Evolutionary conservation across 1,140 invertebrate genomes (phyloP), one percentile per base, ranked within the genome.

Genomic region (Pseudoatta argentina): DNA sequence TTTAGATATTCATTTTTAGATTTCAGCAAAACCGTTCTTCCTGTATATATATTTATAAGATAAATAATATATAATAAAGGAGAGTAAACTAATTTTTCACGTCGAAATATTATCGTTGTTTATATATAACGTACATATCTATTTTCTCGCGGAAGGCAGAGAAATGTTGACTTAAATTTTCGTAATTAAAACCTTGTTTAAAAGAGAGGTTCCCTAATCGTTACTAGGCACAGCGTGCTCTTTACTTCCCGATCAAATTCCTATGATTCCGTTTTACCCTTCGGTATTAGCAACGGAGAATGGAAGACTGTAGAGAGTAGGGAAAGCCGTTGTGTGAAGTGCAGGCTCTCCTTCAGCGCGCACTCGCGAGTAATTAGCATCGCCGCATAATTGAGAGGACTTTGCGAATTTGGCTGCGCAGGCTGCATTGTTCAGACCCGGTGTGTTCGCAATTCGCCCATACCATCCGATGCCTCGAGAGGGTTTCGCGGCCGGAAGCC

Each of bases 351-450:
- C 87, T 88, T 88, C 87, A 66, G 77, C 59, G 55, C 81, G 75
- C 83, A 89, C 89, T 93, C 69, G 83, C 88, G 86, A 92, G 88
- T 93, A 93, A 93, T 93, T 93, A 93, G 92, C 91, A 92, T 92
- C 88, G 88, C 87, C 88, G 91, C 89, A 92, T 92, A 93, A 93
- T 93, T 91, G 89, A 93, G 88, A 92, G 91, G 89, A 92, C 92
- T 93, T 91, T 88, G 86, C 79, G 82, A 86, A 87, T 89, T 78
- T 86, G 44, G 85, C 77, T 64, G 30, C 77, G 51, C 27, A 69
- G 78, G 61, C 72, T 48, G 89, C 87, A 91, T 91, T 91, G 89
- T 91, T 91, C 90, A 55, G 30, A 78, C 34, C 8, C 5, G 63
- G 81, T 86, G 86, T 86, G 89, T 55, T 86, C 72, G 63, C 83